phyloP scores from a whole-genome alignment of 2,888 invertebrate genomes.

The Eristalis tenax region DNA sequence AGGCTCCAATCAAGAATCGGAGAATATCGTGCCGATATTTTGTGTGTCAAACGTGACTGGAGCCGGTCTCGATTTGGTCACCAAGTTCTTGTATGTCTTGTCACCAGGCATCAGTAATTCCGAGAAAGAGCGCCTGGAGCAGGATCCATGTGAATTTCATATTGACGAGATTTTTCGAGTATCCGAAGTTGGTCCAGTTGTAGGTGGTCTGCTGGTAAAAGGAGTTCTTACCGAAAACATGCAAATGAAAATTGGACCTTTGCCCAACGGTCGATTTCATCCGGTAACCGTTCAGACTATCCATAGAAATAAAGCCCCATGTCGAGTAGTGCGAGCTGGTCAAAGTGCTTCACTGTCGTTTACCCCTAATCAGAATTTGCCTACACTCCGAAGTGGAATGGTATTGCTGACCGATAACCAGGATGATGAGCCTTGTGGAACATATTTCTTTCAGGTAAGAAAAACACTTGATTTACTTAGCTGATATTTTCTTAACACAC shows the following conservation, averaged over 20 bases:
- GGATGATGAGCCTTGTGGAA: conserved; percentile 83
- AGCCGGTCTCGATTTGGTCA: conserved; percentile 90
- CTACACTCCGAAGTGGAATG: conserved; percentile 90
- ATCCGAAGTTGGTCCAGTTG: conserved; percentile 90
- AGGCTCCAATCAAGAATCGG: conserved; percentile 84
- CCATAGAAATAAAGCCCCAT: conserved; percentile 95
- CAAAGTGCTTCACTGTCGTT: conserved; percentile 92
- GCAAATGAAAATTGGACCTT: conserved; percentile 88
- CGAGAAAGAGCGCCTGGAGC: conserved; percentile 87
- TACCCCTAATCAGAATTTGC: conserved; percentile 81
- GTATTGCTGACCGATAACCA: conserved; percentile 85
- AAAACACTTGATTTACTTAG: no score
- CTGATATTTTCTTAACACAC: no score
- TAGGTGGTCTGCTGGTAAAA: conserved; percentile 91
- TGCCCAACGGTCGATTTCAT: conserved; percentile 90
- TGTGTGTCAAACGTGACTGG: conserved; percentile 96
- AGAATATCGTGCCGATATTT: conserved; percentile 89
- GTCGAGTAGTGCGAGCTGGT: conserved; percentile 92
- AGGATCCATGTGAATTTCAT: conserved; percentile 92
- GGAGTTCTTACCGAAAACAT: conserved; percentile 94
- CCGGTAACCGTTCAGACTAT: conserved; percentile 90
- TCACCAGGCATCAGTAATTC: conserved; percentile 85
- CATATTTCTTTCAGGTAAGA: conserved; percentile 85
- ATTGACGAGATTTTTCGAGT: conserved; percentile 96
- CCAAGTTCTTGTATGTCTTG: conserved; percentile 92